Evolutionary conservation across 1,140 invertebrate species (phyloP).

Genomic region (Euura saliciscinereae): DNA sequence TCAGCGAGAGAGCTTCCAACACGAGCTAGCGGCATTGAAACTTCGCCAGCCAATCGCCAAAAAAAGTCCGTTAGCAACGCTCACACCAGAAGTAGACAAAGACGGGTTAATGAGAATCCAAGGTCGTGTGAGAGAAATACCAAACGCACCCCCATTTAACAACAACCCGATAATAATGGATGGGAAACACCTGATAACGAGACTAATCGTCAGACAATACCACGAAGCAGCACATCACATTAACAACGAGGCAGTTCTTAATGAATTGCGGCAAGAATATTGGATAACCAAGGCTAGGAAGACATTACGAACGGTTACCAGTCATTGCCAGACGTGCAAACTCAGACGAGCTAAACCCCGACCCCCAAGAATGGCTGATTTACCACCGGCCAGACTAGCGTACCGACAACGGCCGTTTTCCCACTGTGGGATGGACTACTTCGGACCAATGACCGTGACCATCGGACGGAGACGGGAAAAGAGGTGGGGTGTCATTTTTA

Average conservation of each 20-base stretch:
- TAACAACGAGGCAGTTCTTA: conserved; percentile 21
- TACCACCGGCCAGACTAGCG: conserved; percentile 31
- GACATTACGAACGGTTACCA: conserved; percentile 12
- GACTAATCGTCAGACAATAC: conserved; percentile 25
- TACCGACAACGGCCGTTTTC: conserved; percentile 31
- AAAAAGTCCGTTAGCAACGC: too few relatives aligned
- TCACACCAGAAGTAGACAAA: neutral
- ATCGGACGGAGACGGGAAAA: conserved; percentile 32
- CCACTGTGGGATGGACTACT: conserved; percentile 39
- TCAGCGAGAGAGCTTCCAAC: too few relatives aligned
- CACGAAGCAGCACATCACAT: conserved; percentile 27
- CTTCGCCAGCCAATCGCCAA: too few relatives aligned
- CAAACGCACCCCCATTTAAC: neutral
- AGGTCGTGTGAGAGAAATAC: neutral
- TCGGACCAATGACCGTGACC: conserved; percentile 38
- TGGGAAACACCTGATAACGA: conserved; percentile 22
- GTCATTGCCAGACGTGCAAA: conserved; percentile 31
- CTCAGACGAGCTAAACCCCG: conserved; percentile 21
- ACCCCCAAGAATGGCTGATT: conserved; percentile 37
- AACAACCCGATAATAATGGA: conserved; percentile 20
- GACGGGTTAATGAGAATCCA: conserved; percentile 17
- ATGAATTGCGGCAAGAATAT: conserved; percentile 24
- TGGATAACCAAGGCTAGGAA: conserved; percentile 21
- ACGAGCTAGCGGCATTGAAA: too few relatives aligned
- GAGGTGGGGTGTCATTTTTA: conserved; percentile 34